Evolutionary conservation across 1,140 invertebrate genomes (phyloP), one percentile per base, ranked within the genome.

Genomic region (Cecropterus lyciades): DNA sequence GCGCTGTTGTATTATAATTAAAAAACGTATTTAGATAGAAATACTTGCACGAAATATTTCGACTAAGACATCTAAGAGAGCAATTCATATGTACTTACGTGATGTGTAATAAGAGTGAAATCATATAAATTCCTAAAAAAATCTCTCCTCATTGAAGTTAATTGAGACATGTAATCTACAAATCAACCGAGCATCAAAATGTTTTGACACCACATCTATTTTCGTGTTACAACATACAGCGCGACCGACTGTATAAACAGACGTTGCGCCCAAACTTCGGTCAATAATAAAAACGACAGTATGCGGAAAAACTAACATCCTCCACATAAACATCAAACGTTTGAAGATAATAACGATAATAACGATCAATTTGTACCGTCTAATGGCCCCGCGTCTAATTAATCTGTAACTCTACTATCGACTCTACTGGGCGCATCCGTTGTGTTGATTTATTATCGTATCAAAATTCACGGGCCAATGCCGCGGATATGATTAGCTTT

Each of bases 251-350:
- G 83, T 85, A 65, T 91, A 89, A 89, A 89, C 86, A 91, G 78
- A 84, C 80, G 79, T 73, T 73, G 77, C 79, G 87, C 82, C 89
- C 89, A 82, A 90, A 90, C 87, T 89, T 89, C 87, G 81, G 82
- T 83, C 89, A 89, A 89, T 89, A 85, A 89, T 91, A 91, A 91
- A 89, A 91, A 89, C 42, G 82, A 87, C 83, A 91, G 77, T 88
- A 81, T 87, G 85, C 87, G 89, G 87, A 91, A 91, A 91, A 91
- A 91, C 87, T 91, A 91, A 91, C 89, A 91, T 91, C 89, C 87
- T 88, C 76, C 53, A 75, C 64, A 80, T 90, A 88, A 85, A 91
- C 73, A 80, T 90, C 89, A 91, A 91, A 91, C 82, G 73, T 51
- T 37, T 51, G 48, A 52, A 65, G 74, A 78, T 87, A 83, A 85